These are phyloP conservation scores for Eurystomus gularis DNA, from an alignment of 2,113 vertebrate species.

Conservation along the genomic window DNA sequence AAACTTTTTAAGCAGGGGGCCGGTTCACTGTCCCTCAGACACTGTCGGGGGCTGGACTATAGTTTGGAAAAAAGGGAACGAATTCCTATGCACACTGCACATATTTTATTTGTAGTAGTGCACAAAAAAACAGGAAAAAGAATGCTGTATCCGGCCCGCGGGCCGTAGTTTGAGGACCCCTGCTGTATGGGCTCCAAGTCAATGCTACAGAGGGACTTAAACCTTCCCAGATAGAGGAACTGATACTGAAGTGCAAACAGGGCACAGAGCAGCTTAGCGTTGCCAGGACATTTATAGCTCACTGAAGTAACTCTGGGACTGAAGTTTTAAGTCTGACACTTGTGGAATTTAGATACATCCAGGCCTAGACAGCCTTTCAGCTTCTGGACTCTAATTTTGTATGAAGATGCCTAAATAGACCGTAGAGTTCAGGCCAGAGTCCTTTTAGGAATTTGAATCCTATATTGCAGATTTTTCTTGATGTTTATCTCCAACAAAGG, in stretches of 20 bases:
- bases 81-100: too few relatives aligned
- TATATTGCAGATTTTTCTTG: neutral
- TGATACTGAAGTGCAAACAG: neutral
- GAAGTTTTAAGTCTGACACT: neutral
- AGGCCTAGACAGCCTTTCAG: neutral
- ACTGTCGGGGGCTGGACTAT: too few relatives aligned
- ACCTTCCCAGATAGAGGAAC: neutral
- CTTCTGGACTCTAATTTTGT: neutral
- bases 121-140: too few relatives aligned
- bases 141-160: too few relatives aligned
- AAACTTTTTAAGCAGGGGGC: too few relatives aligned
- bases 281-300: neutral
- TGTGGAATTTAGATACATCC: neutral
- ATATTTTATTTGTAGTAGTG: too few relatives aligned
- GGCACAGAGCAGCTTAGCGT: neutral
- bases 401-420: neutral
- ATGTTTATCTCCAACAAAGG: neutral
- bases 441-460: neutral
- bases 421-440: neutral
- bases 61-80: too few relatives aligned
- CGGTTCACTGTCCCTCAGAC: too few relatives aligned
- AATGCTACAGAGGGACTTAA: neutral
- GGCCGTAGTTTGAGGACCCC: too few relatives aligned
- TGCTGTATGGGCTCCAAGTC: neutral
- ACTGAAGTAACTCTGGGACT: neutral